These are phyloP conservation scores for Toxostoma redivivum DNA, from an alignment of 2,113 vertebrate species.

Conservation along the genomic window DNA sequence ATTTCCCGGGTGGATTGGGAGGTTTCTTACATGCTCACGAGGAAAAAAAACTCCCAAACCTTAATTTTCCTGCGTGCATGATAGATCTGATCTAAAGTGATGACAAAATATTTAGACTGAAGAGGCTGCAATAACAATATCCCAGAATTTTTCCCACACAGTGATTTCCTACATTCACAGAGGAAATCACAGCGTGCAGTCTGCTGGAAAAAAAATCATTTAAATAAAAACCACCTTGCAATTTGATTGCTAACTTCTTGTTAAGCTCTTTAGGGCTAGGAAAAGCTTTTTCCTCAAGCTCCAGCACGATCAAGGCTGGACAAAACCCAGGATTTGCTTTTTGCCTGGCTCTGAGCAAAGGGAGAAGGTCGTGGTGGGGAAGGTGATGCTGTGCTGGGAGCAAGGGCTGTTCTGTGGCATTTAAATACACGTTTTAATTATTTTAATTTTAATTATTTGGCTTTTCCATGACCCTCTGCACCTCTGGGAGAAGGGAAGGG, in stretches of 20 bases:
- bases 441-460: background rate
- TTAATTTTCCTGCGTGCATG: background rate
- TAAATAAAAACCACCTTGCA: background rate
- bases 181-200: background rate
- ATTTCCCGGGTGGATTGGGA: background rate
- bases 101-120: constrained; percentile 50
- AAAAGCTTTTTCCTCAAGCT: background rate
- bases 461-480: background rate
- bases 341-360: background rate
- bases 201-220: background rate
- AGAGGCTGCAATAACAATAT: background rate
- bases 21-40: background rate
- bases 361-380: background rate
- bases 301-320: background rate
- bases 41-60: background rate
- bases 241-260: background rate
- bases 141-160: background rate
- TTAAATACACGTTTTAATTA: background rate
- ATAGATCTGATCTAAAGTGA: background rate
- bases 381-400: background rate
- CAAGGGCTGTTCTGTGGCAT: background rate
- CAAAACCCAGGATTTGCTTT: background rate
- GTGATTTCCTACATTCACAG: background rate
- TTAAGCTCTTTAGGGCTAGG: background rate
- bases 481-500: background rate